Evolutionary conservation across 2,888 invertebrate genomes (phyloP).

Genomic region (Scaptomyza reducta): DNA sequence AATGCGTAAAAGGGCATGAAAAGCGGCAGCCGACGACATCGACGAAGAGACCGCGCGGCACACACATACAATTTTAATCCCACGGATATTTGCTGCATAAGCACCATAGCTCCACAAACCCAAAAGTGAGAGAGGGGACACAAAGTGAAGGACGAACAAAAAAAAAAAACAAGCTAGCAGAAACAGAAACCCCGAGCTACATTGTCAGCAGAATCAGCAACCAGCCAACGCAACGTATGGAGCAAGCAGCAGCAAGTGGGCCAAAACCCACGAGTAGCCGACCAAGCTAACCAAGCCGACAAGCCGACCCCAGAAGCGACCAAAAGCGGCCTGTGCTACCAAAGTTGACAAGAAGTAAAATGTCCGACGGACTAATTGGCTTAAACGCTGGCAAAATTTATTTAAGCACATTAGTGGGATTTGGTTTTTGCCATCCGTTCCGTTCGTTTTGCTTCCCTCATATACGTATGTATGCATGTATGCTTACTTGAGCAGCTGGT

Average conservation of each 20-base stretch:
- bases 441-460: slow-evolving; percentile 29
- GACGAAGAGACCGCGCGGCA: slow-evolving; percentile 46
- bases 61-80: slow-evolving; percentile 75
- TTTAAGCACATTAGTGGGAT: slow-evolving; percentile 82
- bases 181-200: slow-evolving; percentile 55
- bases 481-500: slow-evolving; percentile 54
- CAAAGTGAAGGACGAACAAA: slow-evolving; percentile 8
- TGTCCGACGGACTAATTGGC: slow-evolving; percentile 84
- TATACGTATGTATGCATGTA: not conserved
- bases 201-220: slow-evolving; percentile 69
- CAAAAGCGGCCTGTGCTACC: slow-evolving; percentile 64
- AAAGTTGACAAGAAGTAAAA: slow-evolving; percentile 83
- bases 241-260: slow-evolving; percentile 64
- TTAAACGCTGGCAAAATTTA: slow-evolving; percentile 81
- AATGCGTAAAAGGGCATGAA: slow-evolving; percentile 81
- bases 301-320: slow-evolving; percentile 38
- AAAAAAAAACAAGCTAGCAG: slow-evolving; percentile 18
- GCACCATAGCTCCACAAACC: slow-evolving; percentile 53
- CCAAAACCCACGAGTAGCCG: slow-evolving; percentile 52
- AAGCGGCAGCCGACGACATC: slow-evolving; percentile 69
- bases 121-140: slow-evolving; percentile 3
- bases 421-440: slow-evolving; percentile 69
- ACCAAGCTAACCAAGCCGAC: slow-evolving; percentile 12
- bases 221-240: slow-evolving; percentile 54
- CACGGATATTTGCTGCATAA: slow-evolving; percentile 81